These are phyloP conservation scores for Rhyacichthys aspro DNA, from an alignment of 2,797 vertebrate species.

Conservation along the genomic window DNA sequence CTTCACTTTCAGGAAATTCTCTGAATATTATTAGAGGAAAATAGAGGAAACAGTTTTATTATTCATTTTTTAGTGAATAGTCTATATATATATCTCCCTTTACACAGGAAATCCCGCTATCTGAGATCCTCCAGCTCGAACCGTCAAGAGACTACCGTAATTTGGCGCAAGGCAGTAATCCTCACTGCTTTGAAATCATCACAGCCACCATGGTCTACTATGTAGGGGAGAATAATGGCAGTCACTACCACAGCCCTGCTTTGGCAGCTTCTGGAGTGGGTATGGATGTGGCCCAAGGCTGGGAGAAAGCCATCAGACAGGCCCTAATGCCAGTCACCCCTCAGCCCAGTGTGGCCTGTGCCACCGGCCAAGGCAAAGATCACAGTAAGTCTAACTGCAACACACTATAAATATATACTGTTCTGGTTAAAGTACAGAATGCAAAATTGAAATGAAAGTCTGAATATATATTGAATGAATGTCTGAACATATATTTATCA, in stretches of 20 bases:
- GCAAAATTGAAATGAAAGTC: no score
- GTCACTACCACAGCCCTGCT: conserved; percentile 87
- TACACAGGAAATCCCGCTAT: conserved; percentile 94
- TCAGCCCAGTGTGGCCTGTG: conserved; percentile 90
- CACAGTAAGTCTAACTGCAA: conserved; percentile 87
- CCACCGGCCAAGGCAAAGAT: conserved; percentile 90
- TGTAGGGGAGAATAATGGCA: conserved; percentile 93
- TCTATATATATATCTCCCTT: neutral
- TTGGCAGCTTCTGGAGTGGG: conserved; percentile 93
- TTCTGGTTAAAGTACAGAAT: no score
- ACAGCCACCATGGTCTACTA: conserved; percentile 97
- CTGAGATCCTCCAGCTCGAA: conserved; percentile 96
- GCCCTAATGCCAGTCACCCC: conserved; percentile 98
- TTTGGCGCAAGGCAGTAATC: conserved; percentile 91
- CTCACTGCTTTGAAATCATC: conserved; percentile 98
- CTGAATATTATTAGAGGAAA: neutral
- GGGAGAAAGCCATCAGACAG: conserved; percentile 98
- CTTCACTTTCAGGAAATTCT: neutral
- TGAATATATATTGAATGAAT: no score
- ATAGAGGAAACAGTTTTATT: no score
- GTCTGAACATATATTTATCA: no score
- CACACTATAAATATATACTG: no score
- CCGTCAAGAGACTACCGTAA: conserved; percentile 87
- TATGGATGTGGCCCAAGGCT: conserved; percentile 93
- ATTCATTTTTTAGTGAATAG: neutral